Evolutionary conservation across 2,888 invertebrate genomes (phyloP).

Genomic region (Neoaliturus tenellus): DNA sequence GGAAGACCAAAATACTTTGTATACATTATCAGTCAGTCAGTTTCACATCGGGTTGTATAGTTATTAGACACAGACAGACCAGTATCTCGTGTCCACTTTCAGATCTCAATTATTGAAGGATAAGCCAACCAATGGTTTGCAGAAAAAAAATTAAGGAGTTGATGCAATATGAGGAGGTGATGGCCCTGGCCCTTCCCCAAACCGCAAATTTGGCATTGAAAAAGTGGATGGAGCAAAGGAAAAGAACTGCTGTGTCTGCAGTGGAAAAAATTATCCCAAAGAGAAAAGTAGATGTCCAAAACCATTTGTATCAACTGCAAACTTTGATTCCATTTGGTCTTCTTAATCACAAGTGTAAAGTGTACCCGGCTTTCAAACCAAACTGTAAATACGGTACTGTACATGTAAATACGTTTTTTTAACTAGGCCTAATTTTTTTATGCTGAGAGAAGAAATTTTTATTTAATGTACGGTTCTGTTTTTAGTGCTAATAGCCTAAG

Average conservation of each 20-base stretch:
- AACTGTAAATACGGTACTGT: too few relatives aligned
- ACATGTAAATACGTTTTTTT: too few relatives aligned
- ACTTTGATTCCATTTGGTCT: neutral
- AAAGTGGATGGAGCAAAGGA: neutral
- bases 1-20: too few relatives aligned
- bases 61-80: conserved; percentile 1
- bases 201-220: neutral
- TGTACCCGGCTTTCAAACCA: too few relatives aligned
- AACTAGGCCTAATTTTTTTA: too few relatives aligned
- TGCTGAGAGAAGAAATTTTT: too few relatives aligned
- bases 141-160: neutral
- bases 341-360: neutral
- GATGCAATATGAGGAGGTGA: neutral
- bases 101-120: neutral
- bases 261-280: conserved; percentile 8
- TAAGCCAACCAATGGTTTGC: neutral
- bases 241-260: neutral
- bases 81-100: neutral
- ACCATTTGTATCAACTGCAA: neutral
- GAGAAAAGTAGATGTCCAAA: neutral
- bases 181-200: neutral
- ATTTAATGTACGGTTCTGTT: too few relatives aligned
- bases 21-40: too few relatives aligned
- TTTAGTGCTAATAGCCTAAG: too few relatives aligned
- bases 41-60: too few relatives aligned